These are phyloP conservation scores for Phrynocephalus guinanensis DNA, from an alignment of 2,797 vertebrate species.

Conservation along the genomic window DNA sequence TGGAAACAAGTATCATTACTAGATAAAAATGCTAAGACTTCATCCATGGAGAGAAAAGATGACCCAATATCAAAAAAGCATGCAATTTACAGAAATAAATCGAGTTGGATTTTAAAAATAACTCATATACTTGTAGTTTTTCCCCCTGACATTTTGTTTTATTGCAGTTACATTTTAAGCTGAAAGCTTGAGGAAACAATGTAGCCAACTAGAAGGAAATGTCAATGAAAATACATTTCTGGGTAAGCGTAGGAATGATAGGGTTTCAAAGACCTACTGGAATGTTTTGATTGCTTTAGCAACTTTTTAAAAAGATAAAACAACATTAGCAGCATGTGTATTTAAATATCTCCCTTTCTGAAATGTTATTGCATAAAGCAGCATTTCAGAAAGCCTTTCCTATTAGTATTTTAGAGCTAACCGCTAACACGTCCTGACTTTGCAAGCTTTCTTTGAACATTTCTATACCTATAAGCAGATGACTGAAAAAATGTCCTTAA, in stretches of 20 bases:
- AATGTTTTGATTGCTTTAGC: slow-evolving; percentile 40
- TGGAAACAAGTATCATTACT: slow-evolving; percentile 23
- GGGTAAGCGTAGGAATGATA: slow-evolving; percentile 46
- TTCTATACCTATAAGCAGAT: background rate
- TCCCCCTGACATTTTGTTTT: slow-evolving; percentile 53
- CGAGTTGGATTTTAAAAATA: slow-evolving; percentile 39
- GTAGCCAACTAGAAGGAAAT: slow-evolving; percentile 26
- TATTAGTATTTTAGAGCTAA: slow-evolving; percentile 24
- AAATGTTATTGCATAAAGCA: slow-evolving; percentile 51
- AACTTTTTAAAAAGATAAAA: slow-evolving; percentile 36
- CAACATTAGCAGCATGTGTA: slow-evolving; percentile 37
- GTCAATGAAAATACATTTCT: slow-evolving; percentile 55
- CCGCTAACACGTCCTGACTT: background rate
- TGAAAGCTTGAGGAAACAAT: slow-evolving; percentile 65
- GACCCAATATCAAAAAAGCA: slow-evolving; percentile 54
- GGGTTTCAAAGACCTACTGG: slow-evolving; percentile 45
- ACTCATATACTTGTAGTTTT: slow-evolving; percentile 47
- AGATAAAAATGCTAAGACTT: slow-evolving; percentile 46
- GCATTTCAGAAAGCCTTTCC: background rate
- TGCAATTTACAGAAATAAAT: slow-evolving; percentile 61
- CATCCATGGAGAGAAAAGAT: slow-evolving; percentile 47
- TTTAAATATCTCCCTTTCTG: slow-evolving; percentile 31
- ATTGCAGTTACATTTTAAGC: slow-evolving; percentile 57
- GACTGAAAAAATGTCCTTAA: background rate
- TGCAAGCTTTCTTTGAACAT: background rate